These are phyloP conservation scores for Rotaria socialis DNA, from an alignment of 2,888 invertebrate species.

Conservation along the genomic window DNA sequence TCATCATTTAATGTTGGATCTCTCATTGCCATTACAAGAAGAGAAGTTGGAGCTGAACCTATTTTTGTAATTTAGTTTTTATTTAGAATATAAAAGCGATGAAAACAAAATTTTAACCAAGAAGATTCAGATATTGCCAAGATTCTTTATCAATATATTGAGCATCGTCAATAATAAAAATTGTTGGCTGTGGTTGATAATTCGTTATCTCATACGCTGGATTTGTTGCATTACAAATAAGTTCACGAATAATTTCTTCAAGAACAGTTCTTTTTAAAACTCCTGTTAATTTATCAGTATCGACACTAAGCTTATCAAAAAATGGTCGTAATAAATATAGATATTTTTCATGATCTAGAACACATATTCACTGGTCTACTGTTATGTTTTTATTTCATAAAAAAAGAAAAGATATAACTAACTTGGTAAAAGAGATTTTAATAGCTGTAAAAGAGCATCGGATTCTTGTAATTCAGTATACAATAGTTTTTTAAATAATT, in stretches of 20 bases:
- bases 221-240: slow-evolving; percentile 8
- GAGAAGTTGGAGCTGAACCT: slow-evolving; percentile 15
- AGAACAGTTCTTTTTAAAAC: background rate
- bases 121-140: slow-evolving; percentile 13
- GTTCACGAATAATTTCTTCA: background rate
- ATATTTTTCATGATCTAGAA: slow-evolving; percentile 14
- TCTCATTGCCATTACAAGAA: background rate
- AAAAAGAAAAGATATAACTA: background rate
- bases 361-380: too few species aligned
- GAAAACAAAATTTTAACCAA: background rate
- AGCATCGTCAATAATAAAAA: slow-evolving; percentile 36
- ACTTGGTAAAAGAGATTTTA: background rate
- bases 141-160: slow-evolving; percentile 39
- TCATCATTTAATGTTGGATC: slow-evolving; percentile 15
- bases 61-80: background rate
- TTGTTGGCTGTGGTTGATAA: slow-evolving; percentile 6
- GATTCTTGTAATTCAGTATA: slow-evolving; percentile 22
- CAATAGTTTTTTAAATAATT: slow-evolving; percentile 32
- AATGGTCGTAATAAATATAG: slow-evolving; percentile 12
- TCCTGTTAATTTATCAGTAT: background rate
- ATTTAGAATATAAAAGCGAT: background rate
- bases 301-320: slow-evolving; percentile 31
- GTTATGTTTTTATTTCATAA: too few species aligned
- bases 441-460: background rate
- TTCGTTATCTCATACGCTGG: background rate